phyloP scores from a whole-genome alignment of 2,113 vertebrate genomes.

The Riparia riparia region DNA sequence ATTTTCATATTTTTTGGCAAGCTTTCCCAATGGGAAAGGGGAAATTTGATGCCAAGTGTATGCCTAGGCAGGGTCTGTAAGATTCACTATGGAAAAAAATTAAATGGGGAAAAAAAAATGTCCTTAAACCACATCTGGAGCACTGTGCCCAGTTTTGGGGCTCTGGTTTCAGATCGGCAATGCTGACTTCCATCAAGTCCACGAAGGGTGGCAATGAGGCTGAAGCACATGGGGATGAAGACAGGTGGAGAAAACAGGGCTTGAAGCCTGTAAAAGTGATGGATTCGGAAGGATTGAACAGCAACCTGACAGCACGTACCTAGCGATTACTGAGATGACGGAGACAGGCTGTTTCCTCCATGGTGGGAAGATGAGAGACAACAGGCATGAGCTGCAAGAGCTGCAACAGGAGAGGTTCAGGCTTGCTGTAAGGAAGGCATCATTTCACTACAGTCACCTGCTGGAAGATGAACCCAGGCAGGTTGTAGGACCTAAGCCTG shows the following conservation, averaged over 20 bases:
- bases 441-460: not conserved
- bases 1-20: not conserved
- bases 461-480: not conserved
- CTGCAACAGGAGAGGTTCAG: not conserved
- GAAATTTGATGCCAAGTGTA: not conserved
- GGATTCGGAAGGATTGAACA: accelerated
- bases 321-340: not conserved
- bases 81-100: not conserved
- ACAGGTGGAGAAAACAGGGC: not conserved
- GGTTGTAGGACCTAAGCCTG: not conserved
- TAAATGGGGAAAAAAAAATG: not conserved
- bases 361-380: not conserved
- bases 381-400: not conserved
- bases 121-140: not conserved
- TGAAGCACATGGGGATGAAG: not conserved
- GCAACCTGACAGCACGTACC: not conserved
- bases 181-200: not conserved
- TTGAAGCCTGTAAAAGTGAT: not conserved
- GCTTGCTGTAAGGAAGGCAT: accelerated
- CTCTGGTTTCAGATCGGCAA: not conserved
- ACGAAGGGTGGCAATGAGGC: not conserved
- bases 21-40: not conserved
- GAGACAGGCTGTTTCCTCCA: not conserved
- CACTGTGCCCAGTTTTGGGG: not conserved
- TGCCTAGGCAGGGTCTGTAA: not conserved